Percentiles rank a stretch among this genome's conserved stretches.
Evolutionary conservation across 2,888 invertebrate species (phyloP).

Genomic region (Diaphora mendica): DNA sequence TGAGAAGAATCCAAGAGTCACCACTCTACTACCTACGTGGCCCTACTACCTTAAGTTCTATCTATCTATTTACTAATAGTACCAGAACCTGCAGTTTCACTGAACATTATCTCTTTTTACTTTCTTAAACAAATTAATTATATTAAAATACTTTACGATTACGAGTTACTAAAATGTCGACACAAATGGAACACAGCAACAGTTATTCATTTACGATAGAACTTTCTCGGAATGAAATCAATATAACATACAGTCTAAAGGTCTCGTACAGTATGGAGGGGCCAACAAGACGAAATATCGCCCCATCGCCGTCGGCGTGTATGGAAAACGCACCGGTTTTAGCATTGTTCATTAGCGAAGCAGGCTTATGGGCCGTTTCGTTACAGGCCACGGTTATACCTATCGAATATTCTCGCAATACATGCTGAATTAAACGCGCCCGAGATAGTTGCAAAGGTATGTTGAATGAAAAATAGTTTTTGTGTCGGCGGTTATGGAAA

Average conservation of each 20-base stretch:
- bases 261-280: conserved; percentile 8
- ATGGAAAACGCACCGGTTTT: conserved; percentile 39
- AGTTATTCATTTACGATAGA: conserved; percentile 25
- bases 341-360: conserved; percentile 36
- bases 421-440: conserved; percentile 26
- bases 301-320: conserved; percentile 25
- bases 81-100: not conserved
- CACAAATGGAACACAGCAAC: conserved; percentile 31
- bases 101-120: no score
- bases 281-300: conserved; percentile 13
- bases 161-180: conserved; percentile 21
- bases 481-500: conserved; percentile 17
- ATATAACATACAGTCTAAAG: conserved; percentile 19
- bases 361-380: conserved; percentile 36
- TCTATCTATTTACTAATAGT: not conserved
- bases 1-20: no score
- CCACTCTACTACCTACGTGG: no score
- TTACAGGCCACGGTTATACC: conserved; percentile 26
- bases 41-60: no score
- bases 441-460: conserved; percentile 15
- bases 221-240: conserved; percentile 27
- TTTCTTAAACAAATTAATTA: not conserved
- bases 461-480: not conserved
- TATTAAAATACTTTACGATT: conserved; percentile 9
- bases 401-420: conserved; percentile 18